Conservation (phyloP, 2,888 invertebrate species). For the Agrochola lota region DNA sequence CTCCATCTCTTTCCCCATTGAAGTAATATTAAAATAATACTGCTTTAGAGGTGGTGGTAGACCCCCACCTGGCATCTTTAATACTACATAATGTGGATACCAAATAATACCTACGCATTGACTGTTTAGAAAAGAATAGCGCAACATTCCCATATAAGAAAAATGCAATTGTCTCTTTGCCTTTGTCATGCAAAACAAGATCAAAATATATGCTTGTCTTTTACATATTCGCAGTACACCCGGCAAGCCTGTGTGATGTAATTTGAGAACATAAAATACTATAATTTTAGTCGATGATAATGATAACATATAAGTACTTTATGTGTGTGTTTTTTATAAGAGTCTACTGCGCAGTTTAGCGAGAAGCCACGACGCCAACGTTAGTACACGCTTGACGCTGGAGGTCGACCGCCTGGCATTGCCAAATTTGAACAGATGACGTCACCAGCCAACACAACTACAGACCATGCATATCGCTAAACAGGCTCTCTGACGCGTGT, state of each 20-base stretch:
- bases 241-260: conserved; percentile 33
- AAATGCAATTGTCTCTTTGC: conserved; percentile 10
- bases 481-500: conserved; percentile 33
- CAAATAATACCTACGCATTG: background rate
- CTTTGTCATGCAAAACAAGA: conserved; percentile 33
- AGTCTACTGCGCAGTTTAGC: conserved; percentile 64
- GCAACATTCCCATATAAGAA: conserved; percentile 18
- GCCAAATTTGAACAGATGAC: conserved; percentile 85
- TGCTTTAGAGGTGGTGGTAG: no score
- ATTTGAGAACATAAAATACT: conserved; percentile 43
- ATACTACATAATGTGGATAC: background rate
- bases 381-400: conserved; percentile 74
- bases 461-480: conserved; percentile 34
- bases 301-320: background rate
- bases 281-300: conserved; percentile 31
- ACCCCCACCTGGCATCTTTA: background rate
- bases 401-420: conserved; percentile 86
- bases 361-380: conserved; percentile 58
- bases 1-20: no score
- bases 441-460: conserved; percentile 69
- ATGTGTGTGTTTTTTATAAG: conserved; percentile 30
- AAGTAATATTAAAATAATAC: no score
- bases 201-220: conserved; percentile 20
- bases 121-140: conserved; percentile 10
- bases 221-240: conserved; percentile 7